Evolutionary conservation across 2,113 vertebrate species (phyloP).

Genomic region (Crotalus viridis): DNA sequence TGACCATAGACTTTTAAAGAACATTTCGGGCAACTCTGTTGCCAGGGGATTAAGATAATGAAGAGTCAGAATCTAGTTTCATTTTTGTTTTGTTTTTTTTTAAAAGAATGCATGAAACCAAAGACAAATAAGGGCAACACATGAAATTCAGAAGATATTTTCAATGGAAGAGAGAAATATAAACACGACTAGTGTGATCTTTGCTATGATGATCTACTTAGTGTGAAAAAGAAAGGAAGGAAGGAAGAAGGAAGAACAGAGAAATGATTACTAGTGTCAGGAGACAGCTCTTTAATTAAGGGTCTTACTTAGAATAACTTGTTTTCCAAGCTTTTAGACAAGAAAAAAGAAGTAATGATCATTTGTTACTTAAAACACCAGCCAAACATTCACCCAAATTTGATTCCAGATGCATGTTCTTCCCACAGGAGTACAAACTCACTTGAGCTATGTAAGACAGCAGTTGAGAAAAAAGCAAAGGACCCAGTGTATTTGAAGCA

Average conservation of each 20-base stretch:
- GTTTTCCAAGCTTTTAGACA: constrained; percentile 6
- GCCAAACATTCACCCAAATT: not conserved
- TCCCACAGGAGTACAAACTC: constrained; percentile 2
- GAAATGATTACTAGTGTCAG: constrained; percentile 23
- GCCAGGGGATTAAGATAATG: constrained; percentile 16
- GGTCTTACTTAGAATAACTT: not conserved
- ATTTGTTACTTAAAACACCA: not conserved
- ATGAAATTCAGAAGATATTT: constrained; percentile 26
- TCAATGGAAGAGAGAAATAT: not conserved
- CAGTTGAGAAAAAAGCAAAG: constrained; percentile 32
- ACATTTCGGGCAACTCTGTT: constrained; percentile 27
- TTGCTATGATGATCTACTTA: constrained; percentile 16
- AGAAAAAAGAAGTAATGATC: constrained; percentile 17
- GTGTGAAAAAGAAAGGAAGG: constrained; percentile 12
- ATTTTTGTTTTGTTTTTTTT: constrained; percentile 19
- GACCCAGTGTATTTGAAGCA: not conserved
- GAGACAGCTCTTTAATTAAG: not conserved
- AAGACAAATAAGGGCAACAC: constrained; percentile 41
- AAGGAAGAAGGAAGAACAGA: constrained; percentile 1
- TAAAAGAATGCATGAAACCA: constrained; percentile 38
- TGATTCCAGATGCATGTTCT: constrained; percentile 44
- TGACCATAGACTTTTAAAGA: not conserved
- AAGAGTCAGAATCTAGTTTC: constrained; percentile 12
- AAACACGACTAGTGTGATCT: constrained; percentile 6
- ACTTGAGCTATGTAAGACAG: not conserved